Evolutionary conservation across 1,140 invertebrate genomes (phyloP), one percentile per base, ranked within the genome.

Genomic region (Zaprionus lachaisei): DNA sequence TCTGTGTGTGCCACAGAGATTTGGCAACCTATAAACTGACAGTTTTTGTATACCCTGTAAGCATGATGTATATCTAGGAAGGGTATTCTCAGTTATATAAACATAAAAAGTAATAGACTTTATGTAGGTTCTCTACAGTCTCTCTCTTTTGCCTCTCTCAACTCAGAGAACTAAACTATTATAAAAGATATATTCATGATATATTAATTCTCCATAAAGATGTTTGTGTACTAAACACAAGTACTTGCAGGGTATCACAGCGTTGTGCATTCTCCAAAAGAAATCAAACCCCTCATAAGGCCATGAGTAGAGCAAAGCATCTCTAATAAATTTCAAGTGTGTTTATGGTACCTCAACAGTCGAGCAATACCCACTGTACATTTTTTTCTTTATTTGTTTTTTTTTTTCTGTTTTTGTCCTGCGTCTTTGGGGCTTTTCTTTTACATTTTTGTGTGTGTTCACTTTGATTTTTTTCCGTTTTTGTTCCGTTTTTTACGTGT

Each of bases 391-490:
- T 81, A 49, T 7, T 37, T 28, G 22, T 41, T 24, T 31, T 24
- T 63, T 63, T 20, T 12, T 41, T 15, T 31, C 28, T 38, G 24
- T 56, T 41, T 12, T 71, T 44, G 9, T 51, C 54, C 41, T 51
- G 47, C 47, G 47, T 65, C 17, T 12, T 17, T 58, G 22, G 17
- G 22, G 20, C 41, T 31, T 26, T 37, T 55, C 31, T 2, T 47
- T 51, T 38, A 41, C n/a, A 22, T 20, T 67, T 63, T 20, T 24
- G 20, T 17, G 55, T 56, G 44, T 57, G 38, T 24, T 51, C 41
- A 55, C 62, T 26, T 65, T 71, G 31, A 34, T 75, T 66, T 90
- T 79, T 64, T 54, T 51, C 7, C n/a, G n/a, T 17, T 47, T 17
- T 47, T 47, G n/a, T 47, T 47, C n/a, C n/a, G n/a, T 51, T 64